phyloP scores from a whole-genome alignment of 2,797 vertebrate genomes.

The Macropus fuliginosus region DNA sequence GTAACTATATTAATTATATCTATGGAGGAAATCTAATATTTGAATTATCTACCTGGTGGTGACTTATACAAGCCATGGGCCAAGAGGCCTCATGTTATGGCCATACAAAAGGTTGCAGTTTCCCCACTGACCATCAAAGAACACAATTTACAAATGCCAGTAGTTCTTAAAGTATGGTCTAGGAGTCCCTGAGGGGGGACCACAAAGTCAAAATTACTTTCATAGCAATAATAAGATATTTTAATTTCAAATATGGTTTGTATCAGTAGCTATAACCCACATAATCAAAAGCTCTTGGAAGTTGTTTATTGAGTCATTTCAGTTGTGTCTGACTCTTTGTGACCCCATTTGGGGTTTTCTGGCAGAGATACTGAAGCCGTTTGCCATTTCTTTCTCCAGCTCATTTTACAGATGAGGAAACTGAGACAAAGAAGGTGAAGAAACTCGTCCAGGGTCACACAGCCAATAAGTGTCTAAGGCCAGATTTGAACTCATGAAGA shows the following conservation, averaged over 20 bases:
- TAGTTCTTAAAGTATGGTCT: neutral
- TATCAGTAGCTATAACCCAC: neutral
- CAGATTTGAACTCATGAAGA: neutral
- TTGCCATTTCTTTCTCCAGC: neutral
- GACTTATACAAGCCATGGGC: neutral
- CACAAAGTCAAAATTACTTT: neutral
- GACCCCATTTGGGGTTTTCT: neutral
- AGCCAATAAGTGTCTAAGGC: neutral
- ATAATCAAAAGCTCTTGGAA: neutral
- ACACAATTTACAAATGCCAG: neutral
- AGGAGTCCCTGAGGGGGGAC: neutral
- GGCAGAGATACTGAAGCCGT: neutral
- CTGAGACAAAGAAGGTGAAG: neutral
- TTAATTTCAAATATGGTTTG: neutral
- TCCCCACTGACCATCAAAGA: neutral
- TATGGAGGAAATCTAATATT: neutral
- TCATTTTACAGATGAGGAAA: neutral
- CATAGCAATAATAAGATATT: neutral
- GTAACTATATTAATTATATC: neutral
- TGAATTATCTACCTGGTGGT: neutral
- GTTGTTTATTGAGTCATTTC: neutral
- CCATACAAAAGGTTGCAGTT: neutral
- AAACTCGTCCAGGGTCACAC: neutral
- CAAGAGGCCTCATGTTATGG: neutral
- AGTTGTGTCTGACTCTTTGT: neutral